These are phyloP conservation scores for Pseudotriccus pelzelni DNA, from an alignment of 2,797 vertebrate species.

Conservation along the genomic window DNA sequence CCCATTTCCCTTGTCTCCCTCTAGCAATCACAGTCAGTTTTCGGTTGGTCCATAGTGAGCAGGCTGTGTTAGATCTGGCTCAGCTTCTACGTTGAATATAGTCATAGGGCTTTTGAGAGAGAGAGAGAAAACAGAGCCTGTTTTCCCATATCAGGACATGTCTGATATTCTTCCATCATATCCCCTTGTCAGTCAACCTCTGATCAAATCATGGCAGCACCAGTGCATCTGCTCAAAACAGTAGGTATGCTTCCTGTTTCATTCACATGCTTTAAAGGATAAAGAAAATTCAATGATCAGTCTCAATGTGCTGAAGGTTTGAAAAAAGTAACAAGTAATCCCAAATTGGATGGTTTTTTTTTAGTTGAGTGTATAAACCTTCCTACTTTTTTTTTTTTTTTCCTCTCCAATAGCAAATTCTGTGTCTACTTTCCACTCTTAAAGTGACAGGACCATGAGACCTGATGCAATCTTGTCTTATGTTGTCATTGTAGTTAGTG, in stretches of 20 bases:
- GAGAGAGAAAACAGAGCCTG: not conserved
- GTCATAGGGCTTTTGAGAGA: not conserved
- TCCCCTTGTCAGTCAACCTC: not conserved
- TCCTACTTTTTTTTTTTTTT: not conserved
- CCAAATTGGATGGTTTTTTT: not conserved
- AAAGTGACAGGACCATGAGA: not conserved
- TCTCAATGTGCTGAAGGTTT: not conserved
- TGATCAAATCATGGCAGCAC: not conserved
- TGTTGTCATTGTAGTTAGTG: not conserved
- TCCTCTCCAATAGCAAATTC: not conserved
- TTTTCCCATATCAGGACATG: not conserved
- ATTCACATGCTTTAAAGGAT: not conserved
- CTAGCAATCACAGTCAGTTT: not conserved
- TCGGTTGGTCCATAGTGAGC: not conserved
- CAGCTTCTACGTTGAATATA: not conserved
- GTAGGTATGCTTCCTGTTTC: not conserved
- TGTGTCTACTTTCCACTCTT: not conserved
- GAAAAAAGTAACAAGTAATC: not conserved
- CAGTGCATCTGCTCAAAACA: accelerated
- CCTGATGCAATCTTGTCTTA: not conserved
- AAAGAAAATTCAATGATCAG: not conserved
- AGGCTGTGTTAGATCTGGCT: not conserved
- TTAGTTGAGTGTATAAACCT: not conserved
- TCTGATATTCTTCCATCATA: not conserved
- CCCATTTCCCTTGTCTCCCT: not conserved